These are phyloP conservation scores for Alosa alosa DNA, from an alignment of 2,113 vertebrate genomes.

Conservation along the genomic window DNA sequence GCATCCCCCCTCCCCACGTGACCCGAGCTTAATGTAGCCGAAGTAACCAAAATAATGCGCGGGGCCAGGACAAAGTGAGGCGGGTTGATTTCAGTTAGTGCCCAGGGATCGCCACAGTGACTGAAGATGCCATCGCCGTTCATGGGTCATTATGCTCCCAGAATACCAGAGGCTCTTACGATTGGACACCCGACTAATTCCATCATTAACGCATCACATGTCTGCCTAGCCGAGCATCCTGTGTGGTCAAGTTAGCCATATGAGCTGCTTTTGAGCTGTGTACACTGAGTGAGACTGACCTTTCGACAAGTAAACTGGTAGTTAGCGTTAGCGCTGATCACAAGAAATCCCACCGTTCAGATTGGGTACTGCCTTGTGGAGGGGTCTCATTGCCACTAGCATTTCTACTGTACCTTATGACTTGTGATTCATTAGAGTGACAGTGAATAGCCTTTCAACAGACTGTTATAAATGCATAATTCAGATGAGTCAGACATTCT, in stretches of 20 bases:
- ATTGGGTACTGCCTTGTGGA: not conserved
- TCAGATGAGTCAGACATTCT: not conserved
- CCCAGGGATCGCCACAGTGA: constrained; percentile 58
- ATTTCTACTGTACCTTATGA: not conserved
- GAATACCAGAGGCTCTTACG: not conserved
- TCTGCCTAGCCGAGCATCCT: not conserved
- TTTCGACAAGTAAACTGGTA: not conserved
- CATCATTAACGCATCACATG: constrained; percentile 24
- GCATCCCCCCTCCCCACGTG: not conserved
- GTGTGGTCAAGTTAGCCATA: not conserved
- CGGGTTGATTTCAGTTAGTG: constrained; percentile 59
- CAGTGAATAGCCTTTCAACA: not conserved
- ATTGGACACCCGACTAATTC: constrained; percentile 30
- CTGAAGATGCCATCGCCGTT: constrained; percentile 55
- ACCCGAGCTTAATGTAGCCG: constrained; percentile 54
- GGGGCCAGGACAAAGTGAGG: constrained; percentile 46
- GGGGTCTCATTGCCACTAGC: not conserved
- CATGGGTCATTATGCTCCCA: constrained; percentile 56
- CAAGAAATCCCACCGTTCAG: not conserved
- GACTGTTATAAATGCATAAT: not conserved
- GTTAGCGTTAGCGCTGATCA: not conserved
- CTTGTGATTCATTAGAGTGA: not conserved
- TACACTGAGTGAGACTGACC: not conserved
- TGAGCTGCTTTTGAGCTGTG: not conserved
- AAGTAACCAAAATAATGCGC: constrained; percentile 51